Base-by-base conservation (phyloP, 2,113 vertebrate species). In the Ageneiosus marmoratus region DNA sequence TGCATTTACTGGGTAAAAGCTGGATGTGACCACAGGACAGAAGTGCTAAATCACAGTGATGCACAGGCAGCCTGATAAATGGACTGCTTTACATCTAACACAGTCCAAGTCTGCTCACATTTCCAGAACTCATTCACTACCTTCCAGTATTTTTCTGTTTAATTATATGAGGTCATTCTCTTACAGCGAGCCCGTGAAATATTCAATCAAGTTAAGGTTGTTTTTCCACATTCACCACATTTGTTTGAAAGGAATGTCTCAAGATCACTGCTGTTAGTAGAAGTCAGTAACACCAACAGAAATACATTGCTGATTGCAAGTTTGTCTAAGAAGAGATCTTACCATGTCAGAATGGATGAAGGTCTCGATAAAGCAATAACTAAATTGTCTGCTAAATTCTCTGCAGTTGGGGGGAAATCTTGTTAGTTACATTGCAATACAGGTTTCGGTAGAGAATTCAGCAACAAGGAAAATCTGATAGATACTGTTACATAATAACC, bases 181-280 rank as follows among this genome's bases (percentile, higher is more conserved):
- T 24, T 24, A 48, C 22, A 69, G 1, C 6, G 3, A 51, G 29
- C 78, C 37, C 15, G 56, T 37, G 48, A 60, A 46, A 15, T 18
- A 46, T 24, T 62, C 50, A n/a, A 22, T 8, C 13, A 1, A 62
- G 7, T 62, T 16, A 9, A 53, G 6, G 62, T 9, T 24, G 44
- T 34, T 53, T 32, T 53, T 70, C 32, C 12, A 79, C 56, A 79
- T 60, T 79, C 24, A 62, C 18, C 18, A 37, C 34, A 63, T 79
- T 48, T n/a, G 11, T 65, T 24, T 20, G 46, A 24, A 80, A 69
- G 50, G 32, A 80, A 80, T 27, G 46, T 9, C 55, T 51, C 20
- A 41, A 53, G 48, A 37, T 9, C 29, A 11, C 18, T 16, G 10
- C 27, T 48, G 22, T 9, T 10, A 80, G 73, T 18, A 34, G 27